phyloP scores from a whole-genome alignment of 2,797 vertebrate species.

The Peromyscus melanophrys region DNA sequence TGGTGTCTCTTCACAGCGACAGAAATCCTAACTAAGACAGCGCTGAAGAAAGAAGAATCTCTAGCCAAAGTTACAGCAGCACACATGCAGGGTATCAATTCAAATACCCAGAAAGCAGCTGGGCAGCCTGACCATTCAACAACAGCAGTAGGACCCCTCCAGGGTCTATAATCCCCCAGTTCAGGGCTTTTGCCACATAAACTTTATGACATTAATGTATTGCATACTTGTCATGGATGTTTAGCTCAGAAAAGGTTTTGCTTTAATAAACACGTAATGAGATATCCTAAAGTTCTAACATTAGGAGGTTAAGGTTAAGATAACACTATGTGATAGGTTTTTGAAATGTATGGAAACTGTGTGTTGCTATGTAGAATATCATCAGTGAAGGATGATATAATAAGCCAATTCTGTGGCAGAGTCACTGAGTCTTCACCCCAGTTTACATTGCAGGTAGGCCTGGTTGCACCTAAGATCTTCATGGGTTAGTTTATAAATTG shows the following conservation, averaged over 20 bases:
- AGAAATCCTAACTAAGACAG: neutral
- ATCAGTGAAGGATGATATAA: neutral
- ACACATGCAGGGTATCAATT: neutral
- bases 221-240: constrained; percentile 5
- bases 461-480: neutral
- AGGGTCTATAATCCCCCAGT: neutral
- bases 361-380: neutral
- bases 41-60: neutral
- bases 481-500: neutral
- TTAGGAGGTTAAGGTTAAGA: neutral
- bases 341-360: constrained; percentile 30
- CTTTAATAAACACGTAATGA: constrained; percentile 57
- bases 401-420: constrained; percentile 13
- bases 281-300: constrained; percentile 37
- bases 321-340: neutral
- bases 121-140: neutral
- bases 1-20: neutral
- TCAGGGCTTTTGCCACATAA: neutral
- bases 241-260: constrained; percentile 2
- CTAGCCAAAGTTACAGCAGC: neutral
- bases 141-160: neutral
- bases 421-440: neutral
- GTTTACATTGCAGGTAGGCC: neutral
- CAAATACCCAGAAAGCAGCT: neutral
- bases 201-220: neutral